Evolutionary conservation across 2,113 vertebrate genomes (phyloP), one percentile per base, ranked within the genome.

Genomic region (Sander vitreus): DNA sequence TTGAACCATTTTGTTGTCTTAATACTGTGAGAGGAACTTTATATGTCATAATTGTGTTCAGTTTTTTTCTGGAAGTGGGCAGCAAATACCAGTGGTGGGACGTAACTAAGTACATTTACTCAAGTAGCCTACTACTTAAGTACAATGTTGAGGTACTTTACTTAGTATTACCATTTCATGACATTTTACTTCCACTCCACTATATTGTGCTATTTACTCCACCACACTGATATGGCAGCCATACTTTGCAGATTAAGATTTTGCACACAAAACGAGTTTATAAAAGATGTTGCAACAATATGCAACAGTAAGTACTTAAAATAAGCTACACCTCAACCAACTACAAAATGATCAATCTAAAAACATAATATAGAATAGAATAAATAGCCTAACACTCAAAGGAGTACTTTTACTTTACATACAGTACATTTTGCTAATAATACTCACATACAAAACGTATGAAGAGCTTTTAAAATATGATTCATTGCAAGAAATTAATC

Each of bases 11-110:
- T 64, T 21, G 12, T 62, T 62, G 50, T 55, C 16, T 78, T 62
- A 1, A 53, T 16, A 33, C 21, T 48, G 16, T 45, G 45, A 85
- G n/a, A 79, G n/a, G 23, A 81, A 62, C n/a, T 1, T 25, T 11
- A 21, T 45, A 33, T 18, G 19, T 80, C 33, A 7, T 18, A n/a
- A 60, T 62, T 68, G 54, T 82, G 54, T 73, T 78, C 33, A 33
- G 21, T 51, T 51, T 51, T 51, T 51, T 21, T 71, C 51, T 19
- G 48, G 60, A 73, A 64, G 64, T 15, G 53, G 50, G n/a, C 16
- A 62, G 33, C 16, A n/a, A 59, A n/a, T 30, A 5, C 48, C 33
- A 18, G 16, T 2, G 53, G 39, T 58, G 25, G 53, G 19, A 58
- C 48, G 13, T 75, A 63, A 53, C 27, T 16, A 50, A 50, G 4